phyloP scores from a whole-genome alignment of 2,888 invertebrate genomes.

The Crioceris asparagi region DNA sequence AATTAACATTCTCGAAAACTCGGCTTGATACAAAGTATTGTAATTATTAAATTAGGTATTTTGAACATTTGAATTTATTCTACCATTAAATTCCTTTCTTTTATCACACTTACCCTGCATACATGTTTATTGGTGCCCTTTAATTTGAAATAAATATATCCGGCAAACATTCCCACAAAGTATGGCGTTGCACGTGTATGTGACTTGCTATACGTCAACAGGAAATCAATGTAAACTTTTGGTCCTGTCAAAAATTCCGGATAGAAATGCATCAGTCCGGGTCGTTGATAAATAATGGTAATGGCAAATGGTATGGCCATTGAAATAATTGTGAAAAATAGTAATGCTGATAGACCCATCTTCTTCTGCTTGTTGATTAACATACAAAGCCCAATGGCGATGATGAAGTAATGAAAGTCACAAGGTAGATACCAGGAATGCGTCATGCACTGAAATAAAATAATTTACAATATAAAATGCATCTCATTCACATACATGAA shows the following conservation, averaged over 20 bases:
- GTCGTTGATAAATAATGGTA: constrained; percentile 41
- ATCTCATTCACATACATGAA: too few relatives aligned
- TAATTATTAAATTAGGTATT: too few relatives aligned
- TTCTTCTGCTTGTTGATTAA: constrained; percentile 37
- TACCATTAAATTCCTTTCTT: too few relatives aligned
- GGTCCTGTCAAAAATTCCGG: constrained; percentile 45
- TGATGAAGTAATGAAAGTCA: constrained; percentile 57
- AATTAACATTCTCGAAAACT: too few relatives aligned
- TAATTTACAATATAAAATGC: neutral
- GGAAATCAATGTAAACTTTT: constrained; percentile 43
- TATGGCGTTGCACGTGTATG: constrained; percentile 50
- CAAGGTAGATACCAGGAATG: constrained; percentile 61
- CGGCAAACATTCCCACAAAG: constrained; percentile 46
- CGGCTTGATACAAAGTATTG: too few relatives aligned
- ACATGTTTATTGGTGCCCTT: constrained; percentile 29
- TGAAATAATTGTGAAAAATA: constrained; percentile 35
- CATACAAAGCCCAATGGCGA: constrained; percentile 42
- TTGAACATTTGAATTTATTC: too few relatives aligned
- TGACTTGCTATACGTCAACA: constrained; percentile 47
- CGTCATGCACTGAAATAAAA: constrained; percentile 49
- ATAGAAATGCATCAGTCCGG: constrained; percentile 46
- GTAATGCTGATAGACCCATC: constrained; percentile 36
- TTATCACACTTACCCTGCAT: constrained; percentile 29
- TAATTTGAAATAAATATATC: constrained; percentile 38
- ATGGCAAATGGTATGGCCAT: constrained; percentile 43